phyloP scores from a whole-genome alignment of 1,140 invertebrate species.

The Sitodiplosis mosellana region DNA sequence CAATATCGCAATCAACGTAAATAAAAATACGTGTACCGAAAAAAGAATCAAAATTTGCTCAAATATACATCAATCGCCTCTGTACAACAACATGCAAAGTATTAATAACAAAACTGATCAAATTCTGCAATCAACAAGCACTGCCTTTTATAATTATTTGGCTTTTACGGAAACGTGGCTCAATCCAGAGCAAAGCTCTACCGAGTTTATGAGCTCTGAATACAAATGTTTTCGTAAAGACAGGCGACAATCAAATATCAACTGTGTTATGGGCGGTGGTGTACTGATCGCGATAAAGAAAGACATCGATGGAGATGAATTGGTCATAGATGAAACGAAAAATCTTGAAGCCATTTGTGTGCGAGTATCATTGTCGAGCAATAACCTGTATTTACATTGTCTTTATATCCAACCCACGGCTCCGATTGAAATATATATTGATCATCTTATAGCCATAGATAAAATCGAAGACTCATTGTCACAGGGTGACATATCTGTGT shows the following conservation, averaged over 20 bases:
- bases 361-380: not conserved
- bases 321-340: not conserved
- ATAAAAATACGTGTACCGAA: not conserved
- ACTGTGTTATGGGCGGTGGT: not conserved
- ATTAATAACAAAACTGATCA: not conserved
- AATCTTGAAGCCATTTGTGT: not conserved
- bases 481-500: not conserved
- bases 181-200: not conserved
- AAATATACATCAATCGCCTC: not conserved
- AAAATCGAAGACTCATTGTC: not conserved
- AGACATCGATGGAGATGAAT: not conserved
- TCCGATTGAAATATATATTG: not conserved
- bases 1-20: not conserved
- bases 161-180: not conserved
- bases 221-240: not conserved
- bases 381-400: not conserved
- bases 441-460: not conserved
- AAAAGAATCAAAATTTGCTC: no score
- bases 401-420: not conserved
- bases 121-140: not conserved
- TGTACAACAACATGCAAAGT: not conserved
- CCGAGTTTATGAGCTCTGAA: not conserved
- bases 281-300: not conserved
- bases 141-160: not conserved
- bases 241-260: not conserved